phyloP scores from a whole-genome alignment of 2,113 vertebrate species.

The Corvus hawaiiensis region DNA sequence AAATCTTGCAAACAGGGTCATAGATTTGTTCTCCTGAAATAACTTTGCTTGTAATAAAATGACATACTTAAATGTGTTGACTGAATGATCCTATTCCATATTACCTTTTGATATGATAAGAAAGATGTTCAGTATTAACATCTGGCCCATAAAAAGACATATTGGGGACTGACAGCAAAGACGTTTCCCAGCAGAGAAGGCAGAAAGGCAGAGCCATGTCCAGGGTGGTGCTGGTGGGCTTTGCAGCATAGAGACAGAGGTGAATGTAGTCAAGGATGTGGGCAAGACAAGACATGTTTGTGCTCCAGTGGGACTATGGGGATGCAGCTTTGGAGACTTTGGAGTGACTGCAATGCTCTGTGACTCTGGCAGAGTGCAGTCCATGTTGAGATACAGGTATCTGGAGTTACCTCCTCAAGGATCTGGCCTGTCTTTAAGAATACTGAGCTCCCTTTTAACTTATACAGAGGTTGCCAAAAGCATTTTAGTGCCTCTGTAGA shows the following conservation, averaged over 20 bases:
- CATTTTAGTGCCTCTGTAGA: not conserved
- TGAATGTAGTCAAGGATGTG: not conserved
- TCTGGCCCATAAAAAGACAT: not conserved
- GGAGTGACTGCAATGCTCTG: not conserved
- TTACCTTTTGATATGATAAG: not conserved
- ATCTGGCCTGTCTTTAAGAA: not conserved
- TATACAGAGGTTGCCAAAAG: accelerated
- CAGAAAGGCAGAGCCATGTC: not conserved
- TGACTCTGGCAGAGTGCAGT: not conserved
- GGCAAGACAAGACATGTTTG: not conserved
- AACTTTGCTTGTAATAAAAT: not conserved
- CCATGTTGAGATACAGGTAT: not conserved
- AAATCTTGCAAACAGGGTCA: not conserved
- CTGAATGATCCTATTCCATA: not conserved
- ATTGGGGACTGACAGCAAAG: not conserved
- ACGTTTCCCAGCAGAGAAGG: not conserved
- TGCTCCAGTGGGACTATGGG: accelerated
- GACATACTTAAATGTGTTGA: not conserved
- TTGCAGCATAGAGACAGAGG: not conserved
- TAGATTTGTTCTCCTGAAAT: not conserved
- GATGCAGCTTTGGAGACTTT: not conserved
- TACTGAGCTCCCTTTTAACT: not conserved
- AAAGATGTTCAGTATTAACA: not conserved
- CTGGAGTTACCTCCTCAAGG: not conserved
- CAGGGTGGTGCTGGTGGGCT: not conserved